Evolutionary conservation across 1,140 invertebrate species (phyloP).

Genomic region (Listronotus bonariensis): DNA sequence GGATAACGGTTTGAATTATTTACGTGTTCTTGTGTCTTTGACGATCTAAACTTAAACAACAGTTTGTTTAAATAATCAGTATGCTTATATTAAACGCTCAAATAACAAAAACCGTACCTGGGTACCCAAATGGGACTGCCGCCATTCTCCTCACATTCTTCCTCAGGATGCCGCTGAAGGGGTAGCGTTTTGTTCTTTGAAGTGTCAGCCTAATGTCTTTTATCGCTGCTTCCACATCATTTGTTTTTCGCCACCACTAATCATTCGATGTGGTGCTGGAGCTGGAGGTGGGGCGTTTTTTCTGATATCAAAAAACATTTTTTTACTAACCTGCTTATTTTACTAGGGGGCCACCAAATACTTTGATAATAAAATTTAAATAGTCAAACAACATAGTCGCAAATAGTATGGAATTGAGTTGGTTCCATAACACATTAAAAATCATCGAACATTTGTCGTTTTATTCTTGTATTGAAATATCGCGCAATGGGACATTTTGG

Average conservation of each 20-base stretch:
- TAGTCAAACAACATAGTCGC: too few species aligned
- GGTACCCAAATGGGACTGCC: conserved; percentile 70
- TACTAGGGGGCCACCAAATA: not conserved
- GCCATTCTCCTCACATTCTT: conserved; percentile 50
- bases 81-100: too few species aligned
- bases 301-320: conserved; percentile 37
- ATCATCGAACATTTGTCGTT: too few species aligned
- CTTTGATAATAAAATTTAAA: too few species aligned
- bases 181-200: conserved; percentile 72
- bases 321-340: not conserved
- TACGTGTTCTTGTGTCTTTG: too few species aligned
- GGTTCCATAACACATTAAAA: too few species aligned
- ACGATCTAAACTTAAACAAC: too few species aligned
- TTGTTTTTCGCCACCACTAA: conserved; percentile 54
- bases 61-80: too few species aligned
- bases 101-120: conserved; percentile 56
- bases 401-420: too few species aligned
- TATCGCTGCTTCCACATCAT: conserved; percentile 74
- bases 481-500: too few species aligned
- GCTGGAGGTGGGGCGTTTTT: conserved; percentile 70
- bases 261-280: conserved; percentile 64
- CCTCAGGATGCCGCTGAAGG: conserved; percentile 58
- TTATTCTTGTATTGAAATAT: too few species aligned
- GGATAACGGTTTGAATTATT: too few species aligned
- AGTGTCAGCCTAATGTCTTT: conserved; percentile 80